Evolutionary conservation across 2,888 invertebrate species (phyloP), one percentile per base, ranked within the genome.

Genomic region (Mesorhabditis belari): DNA sequence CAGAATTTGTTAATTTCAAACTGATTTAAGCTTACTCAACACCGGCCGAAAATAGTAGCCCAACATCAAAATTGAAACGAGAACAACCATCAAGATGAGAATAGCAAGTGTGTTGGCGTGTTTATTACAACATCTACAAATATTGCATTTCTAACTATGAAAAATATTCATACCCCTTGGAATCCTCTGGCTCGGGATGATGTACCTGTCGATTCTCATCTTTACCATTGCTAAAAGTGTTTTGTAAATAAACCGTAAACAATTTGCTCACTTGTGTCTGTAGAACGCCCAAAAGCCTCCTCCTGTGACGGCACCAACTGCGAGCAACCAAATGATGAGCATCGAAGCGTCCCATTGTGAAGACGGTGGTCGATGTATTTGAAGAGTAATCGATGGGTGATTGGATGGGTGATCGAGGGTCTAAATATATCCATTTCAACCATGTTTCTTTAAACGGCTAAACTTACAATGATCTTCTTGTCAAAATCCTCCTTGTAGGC

Each of bases 21-120:
- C n/a, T n/a, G n/a, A n/a, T n/a, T n/a, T n/a, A 26, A 60, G 50
- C 61, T 17, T 23, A 69, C 69, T 60, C 25, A 76, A 60, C 23
- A 63, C 52, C 12, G 44, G 9, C n/a, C 77, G 61, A 59, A 75
- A 78, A 63, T 66, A 80, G 62, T 72, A 79, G n/a, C 70, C 68
- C n/a, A 75, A 61, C 62, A 80, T 66, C 19, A 79, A 67, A 6
- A 80, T 65, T n/a, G 60, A 58, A 28, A 74, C 67, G 25, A 80
- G 62, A 5, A 75, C 29, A 5, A 62, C 58, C 63, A 79, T 68
- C 28, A 76, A 61, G 6, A 71, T 12, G 17, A 56, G 28, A 50
- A 76, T 67, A 21, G 66, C 61, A 35, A 67, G 27, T 9, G 60
- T 52, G 57, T 73, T 76, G 21, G 62, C 63, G 29, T 63, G 55